phyloP scores from a whole-genome alignment of 2,888 invertebrate genomes.

The Dendrolimus pini region DNA sequence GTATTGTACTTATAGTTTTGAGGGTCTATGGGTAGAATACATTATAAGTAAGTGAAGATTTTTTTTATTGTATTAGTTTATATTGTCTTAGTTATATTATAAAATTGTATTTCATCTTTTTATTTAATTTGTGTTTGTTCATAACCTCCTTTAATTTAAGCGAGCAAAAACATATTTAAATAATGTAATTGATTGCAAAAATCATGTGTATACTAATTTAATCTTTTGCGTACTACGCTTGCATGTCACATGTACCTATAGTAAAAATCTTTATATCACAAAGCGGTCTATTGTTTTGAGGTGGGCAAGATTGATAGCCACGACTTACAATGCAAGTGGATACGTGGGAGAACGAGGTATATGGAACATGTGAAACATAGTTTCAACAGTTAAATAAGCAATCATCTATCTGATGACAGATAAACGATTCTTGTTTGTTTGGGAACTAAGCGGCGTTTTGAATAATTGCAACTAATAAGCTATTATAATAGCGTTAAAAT shows the following conservation, averaged over 20 bases:
- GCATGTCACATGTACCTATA: background rate
- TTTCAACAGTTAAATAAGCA: conserved; percentile 5
- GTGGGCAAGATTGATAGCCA: conserved; percentile 45
- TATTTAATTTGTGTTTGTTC: too few species aligned
- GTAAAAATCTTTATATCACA: conserved; percentile 1
- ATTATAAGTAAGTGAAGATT: too few species aligned
- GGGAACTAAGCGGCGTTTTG: background rate
- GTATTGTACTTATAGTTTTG: too few species aligned
- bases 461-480: background rate
- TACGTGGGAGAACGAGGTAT: conserved; percentile 54
- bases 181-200: too few species aligned
- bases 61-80: too few species aligned
- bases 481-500: background rate
- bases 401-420: conserved; percentile 3
- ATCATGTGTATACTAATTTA: too few species aligned
- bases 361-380: conserved; percentile 61
- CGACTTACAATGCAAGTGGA: conserved; percentile 35
- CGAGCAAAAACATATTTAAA: too few species aligned
- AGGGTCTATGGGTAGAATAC: too few species aligned
- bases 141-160: too few species aligned
- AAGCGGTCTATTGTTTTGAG: conserved; percentile 41
- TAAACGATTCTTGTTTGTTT: background rate
- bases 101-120: too few species aligned
- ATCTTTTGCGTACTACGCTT: background rate
- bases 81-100: too few species aligned